These are phyloP conservation scores for Drosophila nigritarsus DNA, from an alignment of 2,888 invertebrate species.

Conservation along the genomic window DNA sequence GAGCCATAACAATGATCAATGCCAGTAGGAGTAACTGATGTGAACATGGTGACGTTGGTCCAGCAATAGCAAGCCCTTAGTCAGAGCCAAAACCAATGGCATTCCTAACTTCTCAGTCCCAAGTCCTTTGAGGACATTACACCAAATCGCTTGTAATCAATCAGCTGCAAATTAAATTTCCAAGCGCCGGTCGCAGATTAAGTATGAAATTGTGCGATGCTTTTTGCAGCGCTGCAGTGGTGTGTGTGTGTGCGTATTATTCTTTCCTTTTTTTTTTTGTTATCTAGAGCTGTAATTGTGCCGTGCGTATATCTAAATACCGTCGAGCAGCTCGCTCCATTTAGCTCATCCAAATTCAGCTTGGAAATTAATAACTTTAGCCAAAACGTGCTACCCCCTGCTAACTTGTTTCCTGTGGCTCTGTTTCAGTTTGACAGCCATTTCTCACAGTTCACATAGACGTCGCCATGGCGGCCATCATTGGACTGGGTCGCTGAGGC, in stretches of 20 bases:
- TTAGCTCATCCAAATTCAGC: slow-evolving; percentile 62
- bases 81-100: slow-evolving; percentile 8
- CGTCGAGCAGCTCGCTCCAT: slow-evolving; percentile 52
- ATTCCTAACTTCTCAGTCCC: background rate
- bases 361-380: slow-evolving; percentile 66
- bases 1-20: slow-evolving; percentile 49
- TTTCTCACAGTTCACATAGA: slow-evolving; percentile 67
- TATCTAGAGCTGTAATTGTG: slow-evolving; percentile 40
- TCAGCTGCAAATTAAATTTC: slow-evolving; percentile 82
- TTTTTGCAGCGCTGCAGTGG: slow-evolving; percentile 35
- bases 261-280: slow-evolving; percentile 13
- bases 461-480: slow-evolving; percentile 59
- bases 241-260: slow-evolving; percentile 10
- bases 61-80: slow-evolving; percentile 8
- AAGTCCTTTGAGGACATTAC: slow-evolving; percentile 65
- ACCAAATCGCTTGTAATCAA: slow-evolving; percentile 79
- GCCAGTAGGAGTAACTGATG: slow-evolving; percentile 13
- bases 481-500: slow-evolving; percentile 23
- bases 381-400: slow-evolving; percentile 25
- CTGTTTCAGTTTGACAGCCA: slow-evolving; percentile 49
- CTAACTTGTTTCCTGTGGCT: background rate
- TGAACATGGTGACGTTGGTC: slow-evolving; percentile 24
- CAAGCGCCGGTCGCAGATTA: slow-evolving; percentile 71
- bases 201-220: slow-evolving; percentile 70
- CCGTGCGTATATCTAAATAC: slow-evolving; percentile 49